Base-by-base conservation (phyloP, 2,113 vertebrate species). In the Gavia stellata region DNA sequence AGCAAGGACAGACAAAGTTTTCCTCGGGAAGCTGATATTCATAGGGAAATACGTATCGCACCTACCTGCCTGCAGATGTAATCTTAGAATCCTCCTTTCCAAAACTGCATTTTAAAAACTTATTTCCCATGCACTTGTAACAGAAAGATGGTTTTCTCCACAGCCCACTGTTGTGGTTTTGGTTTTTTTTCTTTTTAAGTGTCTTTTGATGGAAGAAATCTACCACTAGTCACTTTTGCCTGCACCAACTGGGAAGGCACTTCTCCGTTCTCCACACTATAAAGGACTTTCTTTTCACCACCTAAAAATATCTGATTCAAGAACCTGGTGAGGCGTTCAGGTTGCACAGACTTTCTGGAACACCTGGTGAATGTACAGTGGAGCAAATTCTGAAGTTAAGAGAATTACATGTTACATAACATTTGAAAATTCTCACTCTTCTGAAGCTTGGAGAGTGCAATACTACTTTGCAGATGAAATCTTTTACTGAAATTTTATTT, bases 121-220 rank as follows among this genome's bases (percentile, higher is more conserved):
- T 81, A 34, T 3, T 44, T 67, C 7, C 7, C 2, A 29, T 24
- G 2, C 19, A 18, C 4, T 65, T 45, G 26, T 71, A 75, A 87
- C 71, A 2, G 26, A 79, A 44, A 55, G 2, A 36, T 8, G 2
- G 0, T 50, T 68, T 85, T 68, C 10, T 63, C 38, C 12, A 28
- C 7, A 44, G 8, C 3, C 3, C 2, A 2, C 3, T 44, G 12
- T n/a, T 47, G 34, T 19, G 4, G 5, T 14, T 55, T 26, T 17
- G 5, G 20, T 47, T 6, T 5, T 5, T 17, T n/a, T 34, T 47
- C 19, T 58, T 75, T 75, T 14, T 2, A 55, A 56, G 1, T 34
- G 12, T 40, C 12, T 79, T 45, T 80, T 31, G 13, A 15, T 56
- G 16, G 12, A 66, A 36, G 28, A 61, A n/a, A 17, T 47, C 8